A percentile compares a stretch with the other conserved stretches of the same genome.
Conservation (phyloP, 2,888 invertebrate genomes). For the Tanypteryx hageni region DNA sequence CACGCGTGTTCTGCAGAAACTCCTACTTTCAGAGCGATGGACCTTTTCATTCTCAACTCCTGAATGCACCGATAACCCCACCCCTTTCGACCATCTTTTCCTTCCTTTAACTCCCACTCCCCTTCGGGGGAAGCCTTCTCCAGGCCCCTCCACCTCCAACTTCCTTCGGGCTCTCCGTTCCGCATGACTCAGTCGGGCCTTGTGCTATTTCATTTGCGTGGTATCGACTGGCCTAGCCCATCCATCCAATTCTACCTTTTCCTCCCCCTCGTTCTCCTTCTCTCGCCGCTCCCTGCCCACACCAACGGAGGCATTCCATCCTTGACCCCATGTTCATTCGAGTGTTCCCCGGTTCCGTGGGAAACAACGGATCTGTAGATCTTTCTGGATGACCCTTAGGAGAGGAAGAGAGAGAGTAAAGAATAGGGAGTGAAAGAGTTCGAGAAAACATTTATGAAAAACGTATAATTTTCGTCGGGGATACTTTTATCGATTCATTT, state of each 20-base stretch:
- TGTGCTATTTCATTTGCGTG: constrained; percentile 62
- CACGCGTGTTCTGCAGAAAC: constrained; percentile 23
- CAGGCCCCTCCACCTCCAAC: neutral
- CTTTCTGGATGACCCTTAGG: constrained; percentile 22
- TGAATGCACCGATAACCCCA: constrained; percentile 60
- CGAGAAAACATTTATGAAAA: neutral
- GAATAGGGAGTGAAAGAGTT: neutral
- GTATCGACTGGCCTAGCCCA: constrained; percentile 51
- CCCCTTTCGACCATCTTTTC: neutral
- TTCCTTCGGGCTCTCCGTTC: constrained; percentile 19
- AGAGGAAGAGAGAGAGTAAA: neutral
- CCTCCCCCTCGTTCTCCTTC: neutral
- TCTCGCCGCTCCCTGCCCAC: constrained; percentile 20
- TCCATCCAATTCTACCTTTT: constrained; percentile 48
- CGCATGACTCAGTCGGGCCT: constrained; percentile 58
- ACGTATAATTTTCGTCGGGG: constrained; percentile 3
- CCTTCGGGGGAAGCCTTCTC: constrained; percentile 5
- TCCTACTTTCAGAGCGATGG: constrained; percentile 19
- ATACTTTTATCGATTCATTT: neutral
- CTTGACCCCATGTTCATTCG: constrained; percentile 48
- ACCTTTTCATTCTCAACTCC: constrained; percentile 32
- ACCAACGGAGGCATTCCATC: constrained; percentile 36
- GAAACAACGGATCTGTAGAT: constrained; percentile 19
- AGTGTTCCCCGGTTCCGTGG: constrained; percentile 43
- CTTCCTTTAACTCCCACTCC: neutral